Base-by-base conservation (phyloP, 37 sponge, comb jelly and placozoan species). In the Beroe ovata region DNA sequence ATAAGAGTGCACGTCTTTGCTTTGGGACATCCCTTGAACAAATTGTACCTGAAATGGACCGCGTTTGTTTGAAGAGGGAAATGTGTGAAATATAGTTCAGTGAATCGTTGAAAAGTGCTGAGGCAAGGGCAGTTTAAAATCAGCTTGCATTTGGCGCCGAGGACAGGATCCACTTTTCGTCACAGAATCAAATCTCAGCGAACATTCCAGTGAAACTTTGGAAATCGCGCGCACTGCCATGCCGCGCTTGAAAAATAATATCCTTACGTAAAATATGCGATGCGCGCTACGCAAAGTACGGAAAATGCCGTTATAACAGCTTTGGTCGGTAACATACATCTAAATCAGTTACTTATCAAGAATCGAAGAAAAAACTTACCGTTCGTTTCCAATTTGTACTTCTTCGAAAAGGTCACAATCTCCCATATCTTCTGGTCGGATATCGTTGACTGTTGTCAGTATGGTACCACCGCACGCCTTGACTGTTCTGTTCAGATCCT, bases 391-490 rank as follows among this genome's bases (percentile, higher is more conserved):
- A 47, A 99, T 95, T 92, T 96, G 99, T 60, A 95, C 91, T 88
- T 99, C 99, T 66, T 95, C 95, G 88, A 99, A 99, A 26, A 91
- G n/a, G 60, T 96, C 92, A 64, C 99, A 99, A 0, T 54, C 58
- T 0, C 99, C 99, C 64, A 99, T 91, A 8, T 90, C 92, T 0
- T 71, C 90, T 0, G 26, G 19, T 22, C 63, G 92, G 60, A 99
- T 92, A 54, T 77, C 90, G 42, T 92, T 92, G 60, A 95, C 94
- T 8, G 99, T 93, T 1, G 99, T 96, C 91, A 95, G 99, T 20
- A 99, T 93, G 47, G 95, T 81, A 29, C 99, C 99, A 21, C 99
- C 99, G 89, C 99, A 99, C 0, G 99, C 99, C 90, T 95, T 94
- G 91, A 99, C 93, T 29, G 96, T 99, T 0, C 96, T 90, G 60